Base-by-base conservation (phyloP, 2,113 vertebrate species). In the Oxyruncus cristatus region DNA sequence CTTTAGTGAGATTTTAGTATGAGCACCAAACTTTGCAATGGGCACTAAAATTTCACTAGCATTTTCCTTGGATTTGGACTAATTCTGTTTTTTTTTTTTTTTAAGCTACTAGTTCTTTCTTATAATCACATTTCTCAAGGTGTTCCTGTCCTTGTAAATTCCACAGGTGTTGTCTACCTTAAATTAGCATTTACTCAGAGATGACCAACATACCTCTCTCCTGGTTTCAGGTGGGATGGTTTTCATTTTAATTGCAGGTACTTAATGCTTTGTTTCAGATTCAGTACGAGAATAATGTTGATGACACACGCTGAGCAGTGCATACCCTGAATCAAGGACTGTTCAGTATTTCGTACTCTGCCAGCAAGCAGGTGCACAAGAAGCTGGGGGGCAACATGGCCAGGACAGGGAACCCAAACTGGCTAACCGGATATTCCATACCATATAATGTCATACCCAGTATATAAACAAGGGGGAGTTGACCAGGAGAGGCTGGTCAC, bases 301-400 rank as follows among this genome's bases (percentile, higher is more conserved):
- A 39, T 21, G 52, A 14, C 21, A 41, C 21, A 26, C 24, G 24
- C 21, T 37, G 32, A 33, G 26, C 35, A 49, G 26, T 49, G 32
- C 27, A 59, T 28, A 20, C 12, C 14, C 12, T 44, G 37, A 58
- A 37, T 28, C 10, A 17, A 59, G 28, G 28, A 20, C 33, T 46
- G 28, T 4, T n/a, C 44, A 30, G 33, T 52, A 52, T 14, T 16
- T 74, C 61, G 9, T 30, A 6, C 33, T 66, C 15, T 67, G 68
- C 23, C 37, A 46, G 15, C 5, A 12, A 67, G 33, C 18, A 74
- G 3, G 1, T 44, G 19, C 23, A 59, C 7, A 46, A 26, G 61
- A 14, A 63, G 28, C n/a, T 0, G 1, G 4, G 14, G 3, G 33
- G 8, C 37, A 44, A 37, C 27, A 4, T 28, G 27, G 9, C 37